These are phyloP conservation scores for Ceryle rudis DNA, from an alignment of 2,797 vertebrate species.

Conservation along the genomic window DNA sequence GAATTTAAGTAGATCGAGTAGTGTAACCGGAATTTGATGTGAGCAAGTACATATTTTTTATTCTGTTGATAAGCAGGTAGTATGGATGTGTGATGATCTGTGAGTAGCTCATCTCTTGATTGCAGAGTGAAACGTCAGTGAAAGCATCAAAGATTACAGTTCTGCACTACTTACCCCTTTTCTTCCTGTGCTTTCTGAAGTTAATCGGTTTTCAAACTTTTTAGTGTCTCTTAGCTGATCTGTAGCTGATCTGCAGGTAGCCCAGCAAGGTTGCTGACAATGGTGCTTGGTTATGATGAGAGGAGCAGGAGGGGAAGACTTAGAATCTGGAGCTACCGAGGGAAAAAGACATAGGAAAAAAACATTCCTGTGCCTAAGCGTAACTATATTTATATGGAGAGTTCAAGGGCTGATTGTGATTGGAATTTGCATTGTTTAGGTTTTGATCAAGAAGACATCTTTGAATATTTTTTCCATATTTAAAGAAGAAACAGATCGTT, in stretches of 20 bases:
- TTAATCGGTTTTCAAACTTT: not conserved
- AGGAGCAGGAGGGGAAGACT: not conserved
- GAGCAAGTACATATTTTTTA: not conserved
- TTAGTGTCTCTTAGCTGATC: not conserved
- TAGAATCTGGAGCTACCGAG: not conserved
- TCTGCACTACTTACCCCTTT: not conserved
- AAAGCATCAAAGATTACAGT: not conserved
- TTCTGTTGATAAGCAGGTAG: not conserved
- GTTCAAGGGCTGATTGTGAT: not conserved
- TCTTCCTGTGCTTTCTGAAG: not conserved
- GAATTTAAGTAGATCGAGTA: not conserved
- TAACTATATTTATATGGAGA: not conserved
- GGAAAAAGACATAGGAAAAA: not conserved
- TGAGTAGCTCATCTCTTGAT: not conserved
- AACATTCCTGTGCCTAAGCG: not conserved
- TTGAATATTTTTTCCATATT: not conserved
- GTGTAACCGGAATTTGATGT: not conserved
- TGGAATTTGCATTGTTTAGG: not conserved
- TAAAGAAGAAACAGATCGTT: not conserved
- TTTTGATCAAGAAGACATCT: not conserved
- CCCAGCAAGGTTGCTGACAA: not conserved
- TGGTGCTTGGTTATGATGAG: not conserved
- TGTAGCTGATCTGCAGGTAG: not conserved
- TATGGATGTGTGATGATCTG: not conserved
- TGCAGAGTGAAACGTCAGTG: not conserved